Conservation (phyloP, 2,797 vertebrate genomes). For the Acanthurus tractus region DNA sequence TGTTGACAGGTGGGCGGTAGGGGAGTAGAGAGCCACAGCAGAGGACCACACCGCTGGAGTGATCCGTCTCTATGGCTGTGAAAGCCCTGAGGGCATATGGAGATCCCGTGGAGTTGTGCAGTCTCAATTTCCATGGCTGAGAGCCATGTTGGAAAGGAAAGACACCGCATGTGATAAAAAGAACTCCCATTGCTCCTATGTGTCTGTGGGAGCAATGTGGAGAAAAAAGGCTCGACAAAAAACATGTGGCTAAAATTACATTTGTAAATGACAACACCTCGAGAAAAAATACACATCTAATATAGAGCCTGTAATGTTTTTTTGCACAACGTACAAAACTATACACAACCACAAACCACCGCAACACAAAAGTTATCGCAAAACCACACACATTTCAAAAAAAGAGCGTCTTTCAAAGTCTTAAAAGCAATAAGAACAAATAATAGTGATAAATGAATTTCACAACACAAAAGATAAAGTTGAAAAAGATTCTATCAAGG, state of each 20-base stretch:
- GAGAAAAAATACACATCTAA: conserved; percentile 5
- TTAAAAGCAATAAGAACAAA: conserved; percentile 1
- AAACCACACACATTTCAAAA: conserved; percentile 15
- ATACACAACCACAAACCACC: not conserved
- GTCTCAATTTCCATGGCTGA: conserved; percentile 42
- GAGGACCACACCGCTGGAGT: conserved; percentile 32
- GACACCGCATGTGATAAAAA: conserved; percentile 45
- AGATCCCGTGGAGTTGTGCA: conserved; percentile 38
- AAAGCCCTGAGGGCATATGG: conserved; percentile 36
- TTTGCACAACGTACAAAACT: conserved; percentile 21
- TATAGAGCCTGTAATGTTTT: conserved; percentile 11
- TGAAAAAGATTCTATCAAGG: conserved; percentile 7
- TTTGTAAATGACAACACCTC: conserved; percentile 4
- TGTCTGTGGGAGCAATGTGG: conserved; percentile 38
- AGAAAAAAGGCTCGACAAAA: conserved; percentile 37
- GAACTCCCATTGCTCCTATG: conserved; percentile 25
- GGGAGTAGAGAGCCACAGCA: conserved; percentile 30
- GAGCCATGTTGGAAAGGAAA: conserved; percentile 49
- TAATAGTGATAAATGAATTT: conserved; percentile 3
- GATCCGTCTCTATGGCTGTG: conserved; percentile 40
- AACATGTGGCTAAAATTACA: conserved; percentile 48
- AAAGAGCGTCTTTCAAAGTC: not conserved
- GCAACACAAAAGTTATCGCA: not conserved
- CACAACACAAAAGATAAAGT: not conserved
- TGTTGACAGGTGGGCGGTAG: conserved; percentile 48